Percentiles rank a stretch among this genome's conserved stretches.
Evolutionary conservation across 2,797 vertebrate species (phyloP).

Genomic region (Lagocephalus sceleratus): DNA sequence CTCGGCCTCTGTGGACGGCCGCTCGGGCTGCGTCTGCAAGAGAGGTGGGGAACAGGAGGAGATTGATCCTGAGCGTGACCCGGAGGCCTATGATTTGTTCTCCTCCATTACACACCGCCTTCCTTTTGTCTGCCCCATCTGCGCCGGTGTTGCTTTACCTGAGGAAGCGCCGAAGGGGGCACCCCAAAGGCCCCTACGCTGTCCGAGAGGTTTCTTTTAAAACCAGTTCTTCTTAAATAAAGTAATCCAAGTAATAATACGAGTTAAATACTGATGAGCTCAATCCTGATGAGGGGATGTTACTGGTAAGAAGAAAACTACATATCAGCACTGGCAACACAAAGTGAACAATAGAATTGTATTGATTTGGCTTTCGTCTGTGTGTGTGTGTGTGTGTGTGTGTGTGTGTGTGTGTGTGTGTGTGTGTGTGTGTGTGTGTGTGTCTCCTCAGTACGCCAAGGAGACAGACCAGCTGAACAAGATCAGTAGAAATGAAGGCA

Average conservation of each 20-base stretch:
- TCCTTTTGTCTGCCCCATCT: background rate
- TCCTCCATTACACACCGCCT: constrained; percentile 13
- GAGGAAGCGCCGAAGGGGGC: constrained; percentile 4
- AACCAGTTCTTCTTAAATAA: background rate
- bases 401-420: constrained; percentile 20
- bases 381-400: background rate
- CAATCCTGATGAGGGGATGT: too few species aligned
- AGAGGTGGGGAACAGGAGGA: background rate
- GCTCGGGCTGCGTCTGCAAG: constrained; percentile 34
- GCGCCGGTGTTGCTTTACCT: constrained; percentile 3
- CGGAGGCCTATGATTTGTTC: constrained; percentile 32
- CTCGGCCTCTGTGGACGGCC: constrained; percentile 31
- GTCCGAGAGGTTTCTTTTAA: background rate
- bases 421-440: constrained; percentile 27
- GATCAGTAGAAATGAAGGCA: constrained; percentile 89
- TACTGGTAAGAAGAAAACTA: too few species aligned
- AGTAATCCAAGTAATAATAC: background rate
- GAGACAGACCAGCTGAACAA: constrained; percentile 97
- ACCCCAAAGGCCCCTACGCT: background rate
- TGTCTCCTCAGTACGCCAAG: constrained; percentile 83
- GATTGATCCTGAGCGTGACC: constrained; percentile 25
- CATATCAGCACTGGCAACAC: too few species aligned
- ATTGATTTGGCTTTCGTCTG: background rate
- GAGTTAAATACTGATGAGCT: too few species aligned
- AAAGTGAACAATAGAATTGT: too few species aligned